Evolutionary conservation across 2,888 invertebrate species (phyloP), one percentile per base, ranked within the genome.

Genomic region (Odontothrips loti): DNA sequence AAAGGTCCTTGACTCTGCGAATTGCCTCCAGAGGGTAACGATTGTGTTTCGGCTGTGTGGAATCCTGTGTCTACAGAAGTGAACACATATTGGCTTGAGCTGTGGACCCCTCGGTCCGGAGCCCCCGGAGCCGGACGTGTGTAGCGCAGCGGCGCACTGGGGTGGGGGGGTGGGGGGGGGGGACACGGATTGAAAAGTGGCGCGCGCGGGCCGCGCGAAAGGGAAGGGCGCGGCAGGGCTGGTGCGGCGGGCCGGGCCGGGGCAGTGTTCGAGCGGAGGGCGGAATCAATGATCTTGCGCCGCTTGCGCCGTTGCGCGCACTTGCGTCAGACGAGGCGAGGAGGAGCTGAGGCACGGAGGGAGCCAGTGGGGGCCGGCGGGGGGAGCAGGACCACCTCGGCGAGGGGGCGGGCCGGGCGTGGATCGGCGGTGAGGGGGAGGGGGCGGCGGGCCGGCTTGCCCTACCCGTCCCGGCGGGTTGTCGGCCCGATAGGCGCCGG

Each of bases 251-350:
- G 11, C 58, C 58, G 58, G 58, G 58, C 58, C 58, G 58, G 58
- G 15, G 58, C 17, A 4, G 34, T 43, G 34, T 43, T 43, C 34
- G 34, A 43, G 68, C 68, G 68, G 27, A 27, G 68, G 68, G 23
- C 68, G 68, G 68, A 75, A 75, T 75, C 68, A 75, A 75, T 75
- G 68, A 75, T 75, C 68, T 75, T 75, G 68, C 68, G 58, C 58
- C 58, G 34, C 68, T 75, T 75, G 68, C 68, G 68, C 68, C 68
- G 68, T 75, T 75, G 68, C 68, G 68, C 68, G 68, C 68, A 75
- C 68, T 75, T 75, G 68, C 68, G 68, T 75, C 68, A 75, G 68
- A 10, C 68, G 68, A 11, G 23, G 68, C 23, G 23, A 23, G 68
- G 34, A 27, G 23, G 68, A 0, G 68, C 23, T 23, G 68, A 23